Evolutionary conservation across 1,140 invertebrate species (phyloP), one percentile per base, ranked within the genome.

Genomic region (Triops cancriformis): DNA sequence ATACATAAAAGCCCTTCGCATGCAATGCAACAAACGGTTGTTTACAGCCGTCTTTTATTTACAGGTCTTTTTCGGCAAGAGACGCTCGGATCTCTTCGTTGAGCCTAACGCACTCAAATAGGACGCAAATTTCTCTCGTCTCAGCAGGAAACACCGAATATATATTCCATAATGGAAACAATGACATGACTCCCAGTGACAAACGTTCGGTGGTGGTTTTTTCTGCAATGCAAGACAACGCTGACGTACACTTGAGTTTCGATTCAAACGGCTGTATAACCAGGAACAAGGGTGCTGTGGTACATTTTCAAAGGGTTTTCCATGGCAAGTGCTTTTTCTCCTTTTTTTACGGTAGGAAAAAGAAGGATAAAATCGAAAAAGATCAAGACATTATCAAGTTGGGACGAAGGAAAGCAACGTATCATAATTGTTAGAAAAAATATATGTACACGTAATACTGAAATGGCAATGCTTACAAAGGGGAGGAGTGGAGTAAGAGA

Each of bases 271-370:
- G 51, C 51, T 64, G 51, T 64, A 64, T 23, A 64, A 64, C 51
- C 18, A 64, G 51, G 51, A 64, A 64, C 51, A 23, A 64, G 51
- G 31, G 51, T 64, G 51, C 51, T 64, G 51, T 64, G 51, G 51
- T 64, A 64, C n/a, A n/a, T 64, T 37, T 37, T 37, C 31, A 37
- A 37, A 37, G 31, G 31, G 31, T 37, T 37, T 37, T 37, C 7
- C 31, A 37, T 37, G 31, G 31, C 31, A 37, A 37, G 31, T 2
- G 7, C 7, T 37, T 37, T 7, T 7, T 7, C 31, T 7, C 31
- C 2, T 37, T 4, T 37, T 37, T 37, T 37, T 7, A 7, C 7
- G 7, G 31, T 2, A 37, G 31, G 31, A 37, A 37, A 37, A 37
- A 37, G 31, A 37, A 37, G 7, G 31, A 7, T 37, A 37, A 37